Evolutionary conservation across 2,113 vertebrate species (phyloP), one percentile per base, ranked within the genome.

Genomic region (Sinocyclocheilus grahami): DNA sequence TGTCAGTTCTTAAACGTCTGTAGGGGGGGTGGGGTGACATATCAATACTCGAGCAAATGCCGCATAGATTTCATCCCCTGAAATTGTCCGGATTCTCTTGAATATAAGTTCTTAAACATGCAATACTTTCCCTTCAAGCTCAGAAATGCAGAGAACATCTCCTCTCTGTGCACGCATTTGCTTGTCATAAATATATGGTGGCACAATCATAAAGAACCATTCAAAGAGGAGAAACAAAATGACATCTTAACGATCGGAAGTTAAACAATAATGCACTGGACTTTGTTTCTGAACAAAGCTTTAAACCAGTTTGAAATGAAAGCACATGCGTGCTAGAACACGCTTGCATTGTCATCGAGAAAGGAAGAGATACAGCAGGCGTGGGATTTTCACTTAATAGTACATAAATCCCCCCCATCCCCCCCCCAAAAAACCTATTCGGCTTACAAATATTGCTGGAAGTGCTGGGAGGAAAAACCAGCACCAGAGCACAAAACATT

Each of bases 401-500:
- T 37, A 42, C 77, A 7, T 37, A 11, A 22, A 69, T 27, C 42
- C 74, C 48, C 9, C 2, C 42, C 42, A 8, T 7, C 39, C 6
- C 7, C 39, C 6, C 7, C 7, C 1, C 7, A 0, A 3, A 78
- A 51, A 18, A 53, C 30, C 20, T 9, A 27, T 27, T 20, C 91
- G 88, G 90, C 92, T 88, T 88, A 83, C 86, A 84, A 78, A 89
- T 89, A 94, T 93, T 93, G 91, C 94, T 91, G 92, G 92, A 94
- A 93, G 90, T 92, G 87, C 88, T 91, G 88, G 91, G 89, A 92
- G 92, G 92, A 93, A 94, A 95, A 94, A 93, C 91, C 95, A 95
- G 94, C 94, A 95, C 93, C 94, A 93, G 94, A 95, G 94, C 92
- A 93, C 91, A 87, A 82, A 75, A 89, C 89, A 93, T 92, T 92